These are phyloP conservation scores for Syngnathus typhle DNA, from an alignment of 2,113 vertebrate genomes.

Conservation along the genomic window DNA sequence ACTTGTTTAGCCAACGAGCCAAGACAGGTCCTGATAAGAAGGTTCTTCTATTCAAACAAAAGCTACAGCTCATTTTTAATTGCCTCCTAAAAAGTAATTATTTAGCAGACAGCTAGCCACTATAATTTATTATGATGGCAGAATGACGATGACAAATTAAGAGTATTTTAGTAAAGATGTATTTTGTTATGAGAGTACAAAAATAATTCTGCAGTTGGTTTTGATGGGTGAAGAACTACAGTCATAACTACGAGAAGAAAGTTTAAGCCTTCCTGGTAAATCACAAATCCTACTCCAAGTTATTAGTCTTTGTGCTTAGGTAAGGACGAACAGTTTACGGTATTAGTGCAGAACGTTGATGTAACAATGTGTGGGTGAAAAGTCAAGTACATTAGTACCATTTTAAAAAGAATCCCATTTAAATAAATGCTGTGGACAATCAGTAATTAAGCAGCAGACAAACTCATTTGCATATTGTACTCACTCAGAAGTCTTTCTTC, in stretches of 20 bases:
- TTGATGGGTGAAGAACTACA: not conserved
- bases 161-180: constrained; percentile 15
- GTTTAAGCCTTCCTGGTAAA: not conserved
- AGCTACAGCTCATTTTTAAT: not conserved
- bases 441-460: constrained; percentile 34
- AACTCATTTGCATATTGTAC: constrained; percentile 2
- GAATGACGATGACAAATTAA: constrained; percentile 24
- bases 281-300: not conserved
- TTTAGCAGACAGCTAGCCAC: not conserved
- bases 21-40: too few relatives aligned
- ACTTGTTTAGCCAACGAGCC: not conserved
- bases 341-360: constrained; percentile 2
- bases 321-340: not conserved
- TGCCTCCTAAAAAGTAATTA: not conserved
- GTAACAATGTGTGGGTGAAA: constrained; percentile 2
- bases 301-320: not conserved
- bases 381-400: constrained; percentile 25
- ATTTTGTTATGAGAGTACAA: not conserved
- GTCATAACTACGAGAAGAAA: not conserved
- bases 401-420: not conserved
- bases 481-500: constrained; percentile 1
- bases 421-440: constrained; percentile 57
- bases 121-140: not conserved
- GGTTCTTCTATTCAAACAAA: not conserved
- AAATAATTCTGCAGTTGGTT: not conserved